Evolutionary conservation across 2,888 invertebrate genomes (phyloP).

Genomic region (Caenorhabditis sp.): DNA sequence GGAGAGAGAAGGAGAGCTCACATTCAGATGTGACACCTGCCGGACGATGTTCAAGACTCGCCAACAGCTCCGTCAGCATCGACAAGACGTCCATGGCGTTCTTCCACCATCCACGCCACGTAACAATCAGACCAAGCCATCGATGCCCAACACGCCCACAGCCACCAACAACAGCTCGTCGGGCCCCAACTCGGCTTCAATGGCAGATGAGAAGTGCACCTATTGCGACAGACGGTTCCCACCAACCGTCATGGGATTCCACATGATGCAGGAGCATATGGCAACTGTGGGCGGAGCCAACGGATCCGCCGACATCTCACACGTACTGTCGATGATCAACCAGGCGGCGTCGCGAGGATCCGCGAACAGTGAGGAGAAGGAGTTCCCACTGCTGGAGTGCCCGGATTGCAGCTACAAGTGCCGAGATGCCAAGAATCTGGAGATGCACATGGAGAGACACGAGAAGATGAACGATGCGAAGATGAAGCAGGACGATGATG

Average conservation of each 20-base stretch:
- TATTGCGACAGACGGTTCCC: slow-evolving; percentile 68
- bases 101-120: slow-evolving; percentile 70
- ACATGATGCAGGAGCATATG: slow-evolving; percentile 67
- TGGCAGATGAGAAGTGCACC: slow-evolving; percentile 66
- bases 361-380: slow-evolving; percentile 39
- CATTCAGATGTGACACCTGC: slow-evolving; percentile 92
- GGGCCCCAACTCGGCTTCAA: slow-evolving; percentile 20
- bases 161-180: slow-evolving; percentile 45
- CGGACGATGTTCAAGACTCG: slow-evolving; percentile 98
- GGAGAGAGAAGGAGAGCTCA: slow-evolving; percentile 78
- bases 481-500: slow-evolving; percentile 64
- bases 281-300: slow-evolving; percentile 14
- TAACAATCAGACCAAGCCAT: slow-evolving; percentile 47
- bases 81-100: slow-evolving; percentile 97
- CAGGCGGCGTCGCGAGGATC: slow-evolving; percentile 24
- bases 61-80: slow-evolving; percentile 96
- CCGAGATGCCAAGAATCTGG: slow-evolving; percentile 70
- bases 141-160: slow-evolving; percentile 52
- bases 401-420: slow-evolving; percentile 70
- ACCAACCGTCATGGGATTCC: slow-evolving; percentile 55
- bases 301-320: slow-evolving; percentile 45
- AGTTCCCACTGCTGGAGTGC: slow-evolving; percentile 58
- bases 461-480: slow-evolving; percentile 73
- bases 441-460: slow-evolving; percentile 75
- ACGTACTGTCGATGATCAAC: slow-evolving; percentile 45